Evolutionary conservation across 2,113 vertebrate species (phyloP), one percentile per base, ranked within the genome.

Genomic region (Capreolus pygargus): DNA sequence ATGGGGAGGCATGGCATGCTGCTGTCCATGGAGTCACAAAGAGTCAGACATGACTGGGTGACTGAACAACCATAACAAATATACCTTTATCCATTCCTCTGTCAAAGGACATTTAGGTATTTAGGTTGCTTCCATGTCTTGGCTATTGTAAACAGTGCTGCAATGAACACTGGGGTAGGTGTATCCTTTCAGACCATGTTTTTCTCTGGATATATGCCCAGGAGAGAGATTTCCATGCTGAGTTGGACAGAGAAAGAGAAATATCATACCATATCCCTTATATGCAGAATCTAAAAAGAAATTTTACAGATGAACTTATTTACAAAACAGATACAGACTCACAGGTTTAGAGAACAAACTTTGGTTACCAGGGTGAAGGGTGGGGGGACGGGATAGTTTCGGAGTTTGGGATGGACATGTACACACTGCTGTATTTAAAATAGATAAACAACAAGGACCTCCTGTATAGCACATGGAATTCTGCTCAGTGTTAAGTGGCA

Each of bases 331-430:
- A 23, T 70, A 39, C 5, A 39, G 67, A 70, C 19, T 36, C 19
- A 6, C 67, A 70, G 67, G 23, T 23, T 70, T 12, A 70, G n/a
- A 70, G 67, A 70, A 3, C n/a, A 23, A 39, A 23, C 10, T 70
- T 39, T 39, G 67, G 64, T 21, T 21, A 67, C 64, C 64, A 67
- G 33, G n/a, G n/a, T 36, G n/a, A 3, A 70, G 67, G 67, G 67
- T 23, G 0, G 5, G 0, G 9, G 0, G 5, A 36, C 12, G 19
- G n/a, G 67, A 70, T 39, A 39, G 64, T 36, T 70, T 21, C n/a
- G 9, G 19, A 70, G n/a, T 70, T 23, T 36, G 9, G n/a, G n/a
- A 23, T 39, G 1, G n/a, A 39, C n/a, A 3, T 12, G n/a, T 3
- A 70, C 19, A 70, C 67, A 70, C 9, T 70, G 67, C n/a, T 70